phyloP scores from a whole-genome alignment of 2,113 vertebrate genomes.

The Nicator chloris region DNA sequence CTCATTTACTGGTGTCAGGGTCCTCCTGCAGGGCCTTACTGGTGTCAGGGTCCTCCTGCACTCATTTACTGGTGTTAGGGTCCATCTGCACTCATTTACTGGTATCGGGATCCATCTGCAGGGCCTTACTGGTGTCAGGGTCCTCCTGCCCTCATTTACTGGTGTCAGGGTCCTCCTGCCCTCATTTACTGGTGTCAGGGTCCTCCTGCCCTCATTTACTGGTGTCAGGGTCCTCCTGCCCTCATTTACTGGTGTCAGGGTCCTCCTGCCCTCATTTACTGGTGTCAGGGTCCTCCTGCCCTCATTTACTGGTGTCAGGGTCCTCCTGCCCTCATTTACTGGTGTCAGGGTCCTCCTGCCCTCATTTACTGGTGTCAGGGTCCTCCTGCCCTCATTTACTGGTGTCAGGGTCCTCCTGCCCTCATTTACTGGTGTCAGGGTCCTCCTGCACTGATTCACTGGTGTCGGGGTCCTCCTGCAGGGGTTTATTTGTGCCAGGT shows the following conservation, averaged over 20 bases:
- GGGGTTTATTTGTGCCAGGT: not conserved
- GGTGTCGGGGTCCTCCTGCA: not conserved
- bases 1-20: not conserved
- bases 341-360: not conserved
- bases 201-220: not conserved
- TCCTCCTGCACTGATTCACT: not conserved
- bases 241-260: not conserved
- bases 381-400: not conserved
- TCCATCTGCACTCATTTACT: not conserved
- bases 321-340: not conserved
- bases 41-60: not conserved
- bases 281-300: not conserved
- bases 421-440: not conserved
- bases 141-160: not conserved
- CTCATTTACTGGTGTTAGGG: not conserved
- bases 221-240: not conserved
- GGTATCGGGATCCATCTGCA: not conserved
- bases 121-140: not conserved
- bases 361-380: not conserved
- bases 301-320: not conserved
- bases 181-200: not conserved
- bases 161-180: constrained; percentile 52
- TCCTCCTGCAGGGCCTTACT: not conserved
- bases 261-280: not conserved
- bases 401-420: not conserved